Base-by-base conservation (phyloP, 92 coral and sea anemone genomes). In the Parazoanthus swiftii region DNA sequence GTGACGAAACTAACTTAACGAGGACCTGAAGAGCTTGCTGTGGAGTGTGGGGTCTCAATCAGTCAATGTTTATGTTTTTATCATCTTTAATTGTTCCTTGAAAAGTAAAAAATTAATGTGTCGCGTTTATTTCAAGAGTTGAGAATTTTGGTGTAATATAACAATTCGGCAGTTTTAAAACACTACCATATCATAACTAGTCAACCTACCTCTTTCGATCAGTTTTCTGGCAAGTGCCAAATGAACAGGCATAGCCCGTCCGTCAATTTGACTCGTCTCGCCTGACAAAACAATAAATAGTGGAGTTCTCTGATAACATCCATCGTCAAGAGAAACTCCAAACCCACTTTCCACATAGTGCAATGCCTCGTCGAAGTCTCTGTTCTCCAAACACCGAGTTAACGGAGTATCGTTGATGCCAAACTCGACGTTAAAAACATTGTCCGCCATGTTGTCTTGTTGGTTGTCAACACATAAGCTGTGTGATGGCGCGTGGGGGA, bases 371-470 rank as follows among this genome's bases (percentile, higher is more conserved):
- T 89, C 91, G 66, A 88, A 94, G 88, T 94, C 89, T 83, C 95
- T 81, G 63, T 87, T 89, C 81, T 94, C 98, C 44, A 94, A 58
- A 21, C 95, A 93, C 71, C 88, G 93, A 70, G 98, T 94, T 77
- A 94, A 86, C 14, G 98, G 95, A 20, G 98, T 94, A 81, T 93
- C 94, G 66, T 90, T 91, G 81, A 94, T 89, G 66, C 98, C 98
- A 83, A 94, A 93, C 72, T 91, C 98, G 16, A 94, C 95, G 75
- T 94, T 93, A 38, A 94, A 94, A 29, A 88, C 83, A 76, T 85
- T 92, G 20, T 89, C 93, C 80, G 44, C 84, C 80, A 72, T 77
- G 75, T 48, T 29, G 65, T 66, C 23, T 50, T 50, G 48, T 23
- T 33, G 66, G 67, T 48, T 29, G 65, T 66, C 23, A 36, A 26